Evolutionary conservation across 2,113 vertebrate species (phyloP).

Genomic region (Myocastor coypus): DNA sequence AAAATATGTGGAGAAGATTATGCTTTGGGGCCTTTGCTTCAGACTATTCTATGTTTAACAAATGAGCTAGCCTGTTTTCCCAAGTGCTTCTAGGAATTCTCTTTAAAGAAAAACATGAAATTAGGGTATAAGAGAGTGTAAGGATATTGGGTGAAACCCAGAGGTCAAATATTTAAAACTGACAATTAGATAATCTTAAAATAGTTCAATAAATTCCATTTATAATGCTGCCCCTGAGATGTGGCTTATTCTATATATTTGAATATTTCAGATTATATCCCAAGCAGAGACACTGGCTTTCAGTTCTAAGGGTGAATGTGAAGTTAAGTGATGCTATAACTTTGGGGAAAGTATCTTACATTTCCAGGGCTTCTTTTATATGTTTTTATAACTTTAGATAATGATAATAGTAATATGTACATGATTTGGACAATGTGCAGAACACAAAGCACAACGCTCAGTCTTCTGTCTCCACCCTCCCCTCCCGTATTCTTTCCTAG

Average conservation of each 20-base stretch:
- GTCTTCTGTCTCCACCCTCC: not conserved
- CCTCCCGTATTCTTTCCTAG: not conserved
- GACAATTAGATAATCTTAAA: slow-evolving; percentile 55
- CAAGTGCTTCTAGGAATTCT: slow-evolving; percentile 3
- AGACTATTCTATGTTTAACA: not conserved
- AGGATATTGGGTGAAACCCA: not conserved
- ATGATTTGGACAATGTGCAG: not conserved
- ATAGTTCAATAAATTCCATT: slow-evolving; percentile 52
- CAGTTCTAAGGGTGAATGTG: slow-evolving; percentile 41
- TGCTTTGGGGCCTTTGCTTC: slow-evolving; percentile 56
- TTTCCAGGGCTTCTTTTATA: not conserved
- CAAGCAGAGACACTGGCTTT: slow-evolving; percentile 53
- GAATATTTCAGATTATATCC: slow-evolving; percentile 26
- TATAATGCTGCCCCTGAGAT: slow-evolving; percentile 54
- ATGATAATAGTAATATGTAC: not conserved
- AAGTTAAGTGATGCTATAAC: not conserved
- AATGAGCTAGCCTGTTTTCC: slow-evolving; percentile 35
- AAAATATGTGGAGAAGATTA: slow-evolving; percentile 49
- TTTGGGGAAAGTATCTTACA: slow-evolving; percentile 47
- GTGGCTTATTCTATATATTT: not conserved
- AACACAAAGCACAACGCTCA: not conserved
- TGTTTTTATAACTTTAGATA: not conserved
- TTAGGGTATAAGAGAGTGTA: slow-evolving; percentile 25
- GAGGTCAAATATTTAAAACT: slow-evolving; percentile 52
- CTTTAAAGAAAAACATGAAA: slow-evolving; percentile 27